Evolutionary conservation across 1,140 invertebrate species (phyloP).

Genomic region (Antheraea mylitta): DNA sequence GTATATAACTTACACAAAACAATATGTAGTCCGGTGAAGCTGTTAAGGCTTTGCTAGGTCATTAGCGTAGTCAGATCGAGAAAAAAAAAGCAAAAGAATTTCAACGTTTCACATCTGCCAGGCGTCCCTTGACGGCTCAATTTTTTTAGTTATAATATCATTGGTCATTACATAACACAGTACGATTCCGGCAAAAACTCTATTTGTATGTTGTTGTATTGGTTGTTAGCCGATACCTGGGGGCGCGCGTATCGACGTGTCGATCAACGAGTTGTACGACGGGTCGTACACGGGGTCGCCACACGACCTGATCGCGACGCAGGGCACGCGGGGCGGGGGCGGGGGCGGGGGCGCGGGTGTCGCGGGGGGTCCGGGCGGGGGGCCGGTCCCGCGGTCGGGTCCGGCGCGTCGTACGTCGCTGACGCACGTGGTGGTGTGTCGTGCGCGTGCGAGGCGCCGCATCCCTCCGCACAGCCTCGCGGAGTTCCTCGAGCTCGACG

Average conservation of each 20-base stretch:
- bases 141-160: too few species aligned
- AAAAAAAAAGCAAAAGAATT: too few species aligned
- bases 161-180: too few species aligned
- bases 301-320: slow-evolving; percentile 90
- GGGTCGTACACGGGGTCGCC: slow-evolving; percentile 97
- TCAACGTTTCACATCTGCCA: too few species aligned
- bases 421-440: slow-evolving; percentile 93
- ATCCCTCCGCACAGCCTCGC: slow-evolving; percentile 85
- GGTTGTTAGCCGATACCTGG: slow-evolving; percentile 85
- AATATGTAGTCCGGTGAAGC: too few species aligned
- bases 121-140: too few species aligned
- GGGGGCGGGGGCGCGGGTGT: slow-evolving; percentile 83
- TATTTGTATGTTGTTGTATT: too few species aligned
- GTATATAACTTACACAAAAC: too few species aligned
- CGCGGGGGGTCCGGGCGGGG: slow-evolving; percentile 84
- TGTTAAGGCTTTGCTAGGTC: too few species aligned
- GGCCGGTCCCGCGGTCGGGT: slow-evolving; percentile 87
- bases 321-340: slow-evolving; percentile 80
- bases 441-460: slow-evolving; percentile 82
- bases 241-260: slow-evolving; percentile 95
- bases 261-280: slow-evolving; percentile 96
- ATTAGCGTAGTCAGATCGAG: too few species aligned
- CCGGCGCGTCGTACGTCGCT: slow-evolving; percentile 91
- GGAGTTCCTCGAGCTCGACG: slow-evolving; percentile 91
- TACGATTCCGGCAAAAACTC: too few species aligned